Base-by-base conservation (phyloP, 1,140 invertebrate species). In the Penaeus chinensis region DNA sequence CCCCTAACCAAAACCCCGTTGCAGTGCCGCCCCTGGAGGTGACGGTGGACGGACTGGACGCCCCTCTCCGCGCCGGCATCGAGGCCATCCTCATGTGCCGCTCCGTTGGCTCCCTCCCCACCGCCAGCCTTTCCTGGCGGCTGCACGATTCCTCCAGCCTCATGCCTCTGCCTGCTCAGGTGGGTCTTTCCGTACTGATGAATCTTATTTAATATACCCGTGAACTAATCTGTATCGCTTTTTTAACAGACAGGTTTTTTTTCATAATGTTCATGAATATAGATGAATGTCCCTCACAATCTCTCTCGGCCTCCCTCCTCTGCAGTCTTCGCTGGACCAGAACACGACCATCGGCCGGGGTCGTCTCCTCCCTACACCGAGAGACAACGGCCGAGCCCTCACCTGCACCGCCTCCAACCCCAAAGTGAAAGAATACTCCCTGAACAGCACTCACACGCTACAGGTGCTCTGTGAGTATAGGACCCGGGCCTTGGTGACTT, bases 61-160 rank as follows among this genome's bases (percentile, higher is more conserved):
- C 37, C 32, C 84, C 87, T 2, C 81, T 89, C 60, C 47, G 65
- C 60, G 87, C 82, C 22, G 87, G 82, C 7, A 27, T 84, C 63
- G 78, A 84, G 71, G 63, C 78, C 10, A 32, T 22, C 11, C 60
- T 89, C 7, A 19, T 89, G 74, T 89, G 87, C 32, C 81, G 82
- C 18, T 62, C 87, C 54, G 37, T 65, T 10, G 87, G 87, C 7
- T 89, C 87, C 27, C 82, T 22, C 27, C 90, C 90, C 10, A 85
- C 90, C 3, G 90, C 90, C 66, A 62, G 20, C 8, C 77, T 90
- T 60, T 69, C 90, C 42, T 90, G 90, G 90, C 85, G 87, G 65
- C 74, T 90, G 24, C 82, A 79, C 3, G 81, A 76, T 1, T 86
- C 85, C 8, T 13, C 60, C 27, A 66, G 63, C 47, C 79, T 86